phyloP scores from a whole-genome alignment of 2,113 vertebrate genomes.

The Zosterops pallidus region DNA sequence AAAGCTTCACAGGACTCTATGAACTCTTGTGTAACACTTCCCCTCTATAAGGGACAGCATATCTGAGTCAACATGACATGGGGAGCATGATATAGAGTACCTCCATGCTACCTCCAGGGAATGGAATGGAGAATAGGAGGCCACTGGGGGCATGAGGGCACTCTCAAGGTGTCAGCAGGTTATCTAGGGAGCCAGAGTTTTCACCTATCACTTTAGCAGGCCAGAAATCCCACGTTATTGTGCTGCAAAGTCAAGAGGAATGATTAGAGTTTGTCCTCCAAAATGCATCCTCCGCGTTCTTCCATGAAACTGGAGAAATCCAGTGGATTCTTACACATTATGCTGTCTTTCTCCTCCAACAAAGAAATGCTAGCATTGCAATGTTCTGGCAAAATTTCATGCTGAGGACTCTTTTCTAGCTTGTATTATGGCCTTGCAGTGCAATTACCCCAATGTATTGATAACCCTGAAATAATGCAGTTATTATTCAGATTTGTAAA shows the following conservation, averaged over 20 bases:
- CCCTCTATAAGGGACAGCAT: too few relatives aligned
- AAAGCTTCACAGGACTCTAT: background rate
- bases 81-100: background rate
- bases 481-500: background rate
- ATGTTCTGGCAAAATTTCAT: background rate
- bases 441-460: background rate
- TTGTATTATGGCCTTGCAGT: background rate
- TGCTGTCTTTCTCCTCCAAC: background rate
- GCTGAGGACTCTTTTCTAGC: background rate
- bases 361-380: background rate
- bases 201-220: background rate
- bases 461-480: background rate
- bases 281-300: accelerated
- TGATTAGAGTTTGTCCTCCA: background rate
- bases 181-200: background rate
- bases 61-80: background rate
- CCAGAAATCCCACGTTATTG: background rate
- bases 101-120: background rate
- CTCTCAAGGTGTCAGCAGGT: background rate
- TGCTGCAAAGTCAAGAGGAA: background rate
- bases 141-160: background rate
- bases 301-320: background rate
- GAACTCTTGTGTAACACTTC: background rate
- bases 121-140: background rate
- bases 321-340: accelerated